Evolutionary conservation across 2,113 vertebrate genomes (phyloP), one percentile per base, ranked within the genome.

Genomic region (Cynocephalus volans): DNA sequence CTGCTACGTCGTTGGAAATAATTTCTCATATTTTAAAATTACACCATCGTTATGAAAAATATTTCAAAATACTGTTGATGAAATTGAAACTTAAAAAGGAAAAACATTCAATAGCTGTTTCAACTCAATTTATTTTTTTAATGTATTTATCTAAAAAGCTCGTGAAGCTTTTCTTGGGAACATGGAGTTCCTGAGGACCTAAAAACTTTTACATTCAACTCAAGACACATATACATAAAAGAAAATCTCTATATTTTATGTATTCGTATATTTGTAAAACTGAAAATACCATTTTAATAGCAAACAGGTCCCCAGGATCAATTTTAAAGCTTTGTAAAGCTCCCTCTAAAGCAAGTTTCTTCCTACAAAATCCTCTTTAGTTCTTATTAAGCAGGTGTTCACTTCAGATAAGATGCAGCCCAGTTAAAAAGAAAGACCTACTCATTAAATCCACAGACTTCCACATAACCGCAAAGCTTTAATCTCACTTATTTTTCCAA

Each of bases 21-120:
- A 86, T 79, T 54, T 19, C 15, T 94, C 76, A 88, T 50, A 93
- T 65, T 92, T 93, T 88, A 81, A 92, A 94, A 84, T 79, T n/a
- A 92, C 26, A 67, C 50, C 76, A 88, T 41, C 8, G 1, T 81
- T 72, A 64, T 31, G 21, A 95, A 96, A 95, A 95, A 28, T 70
- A 81, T 69, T 93, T 88, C 54, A 85, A 52, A 93, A 85, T 85
- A 70, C 26, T 70, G 33, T 48, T 80, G 8, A 75, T 52, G 26
- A 95, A 72, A 50, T 28, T 85, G 58, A 93, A 76, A 86, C 10
- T 90, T 93, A 90, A 73, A 73, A 76, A 58, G n/a, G 52, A 33
- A 72, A 89, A 91, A 41, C 2, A 80, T 56, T 64, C 60, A 76
- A 92, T 6, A 56, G 36, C 76, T 4, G 0, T 86, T 97, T 95